Evolutionary conservation across 2,888 invertebrate genomes (phyloP), one percentile per base, ranked within the genome.

Genomic region (Sycophila texana): DNA sequence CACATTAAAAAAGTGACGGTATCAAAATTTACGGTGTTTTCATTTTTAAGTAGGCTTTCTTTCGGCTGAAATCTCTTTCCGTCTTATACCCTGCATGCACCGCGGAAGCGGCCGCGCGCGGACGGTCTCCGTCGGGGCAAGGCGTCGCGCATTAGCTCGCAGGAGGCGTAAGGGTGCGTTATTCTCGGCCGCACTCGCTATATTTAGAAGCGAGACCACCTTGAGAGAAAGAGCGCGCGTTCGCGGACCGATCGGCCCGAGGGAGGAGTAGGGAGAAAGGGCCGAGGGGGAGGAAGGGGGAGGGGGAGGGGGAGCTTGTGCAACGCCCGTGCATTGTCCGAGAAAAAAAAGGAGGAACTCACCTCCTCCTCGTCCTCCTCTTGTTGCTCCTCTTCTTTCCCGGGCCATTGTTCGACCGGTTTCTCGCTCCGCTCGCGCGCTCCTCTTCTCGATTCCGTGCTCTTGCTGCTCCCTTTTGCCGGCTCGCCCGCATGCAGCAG

Each of bases 201-300:
- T 89, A 88, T 89, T 88, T 89, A 89, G 88, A 88, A 63, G 86
- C 66, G 87, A 88, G 88, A 89, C 89, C 89, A 89, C 89, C 89
- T 89, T 89, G 89, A 89, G 88, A 85, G 86, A 85, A 83, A 49
- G 66, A 51, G 53, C 53, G n/a, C 53, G 1, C 30, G 47, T 66
- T 61, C 60, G 47, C 53, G 61, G 20, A 49, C 22, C 39, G 68
- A 49, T 53, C 72, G 67, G 22, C 61, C 55, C 61, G 39, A 77
- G 77, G 72, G 76, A 51, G 22, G 16, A 67, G n/a, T 22, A 66
- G 67, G n/a, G 60, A 14, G 60, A 49, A 60, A 18, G 49, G 16
- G 66, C 7, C n/a, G n/a, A 49, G 66, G 66, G 22, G 47, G 30
- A 22, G 22, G 63, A 14, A 65, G 73, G 47, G 51, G 26, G 73